A percentile compares a stretch with the other conserved stretches of the same genome.
These are phyloP conservation scores for Parauchenoglanis punctatus DNA, from an alignment of 2,797 vertebrate species.

Conservation along the genomic window DNA sequence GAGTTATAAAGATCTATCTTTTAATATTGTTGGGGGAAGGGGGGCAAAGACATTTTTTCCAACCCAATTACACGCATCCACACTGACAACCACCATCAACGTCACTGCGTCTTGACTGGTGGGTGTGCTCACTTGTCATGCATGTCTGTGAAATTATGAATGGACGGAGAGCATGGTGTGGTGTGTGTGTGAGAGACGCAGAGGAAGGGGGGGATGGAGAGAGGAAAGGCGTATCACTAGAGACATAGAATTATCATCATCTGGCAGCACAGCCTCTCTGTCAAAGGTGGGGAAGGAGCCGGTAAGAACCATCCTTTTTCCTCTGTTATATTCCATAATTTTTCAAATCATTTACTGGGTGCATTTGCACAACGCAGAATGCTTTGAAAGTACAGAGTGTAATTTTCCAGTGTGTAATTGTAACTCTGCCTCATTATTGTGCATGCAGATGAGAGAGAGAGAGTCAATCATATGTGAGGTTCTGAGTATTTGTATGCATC, in stretches of 20 bases:
- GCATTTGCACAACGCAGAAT: not conserved
- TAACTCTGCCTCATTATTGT: not conserved
- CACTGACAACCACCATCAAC: not conserved
- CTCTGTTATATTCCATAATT: not conserved
- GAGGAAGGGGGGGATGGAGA: slow-evolving; percentile 62
- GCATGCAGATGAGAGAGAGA: not conserved
- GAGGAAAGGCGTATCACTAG: slow-evolving; percentile 56
- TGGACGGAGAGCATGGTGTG: slow-evolving; percentile 54
- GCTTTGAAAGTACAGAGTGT: not conserved
- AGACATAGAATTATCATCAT: slow-evolving; percentile 49
- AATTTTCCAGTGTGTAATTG: not conserved
- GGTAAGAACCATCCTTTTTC: slow-evolving; percentile 39
- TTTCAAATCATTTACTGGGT: not conserved
- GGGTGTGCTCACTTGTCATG: slow-evolving; percentile 53
- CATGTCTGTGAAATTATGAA: slow-evolving; percentile 69
- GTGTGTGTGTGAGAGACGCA: slow-evolving; percentile 50
- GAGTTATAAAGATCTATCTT: not conserved
- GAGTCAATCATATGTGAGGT: slow-evolving; percentile 10
- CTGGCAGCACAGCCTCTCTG: slow-evolving; percentile 43
- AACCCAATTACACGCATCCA: not conserved
- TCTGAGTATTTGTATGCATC: slow-evolving; percentile 31
- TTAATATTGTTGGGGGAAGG: not conserved
- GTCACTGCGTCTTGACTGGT: slow-evolving; percentile 38
- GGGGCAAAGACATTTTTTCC: not conserved
- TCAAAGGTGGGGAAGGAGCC: slow-evolving; percentile 38